Conservation (phyloP, 2,113 vertebrate species). For the Protobothrops flavoviridis region DNA sequence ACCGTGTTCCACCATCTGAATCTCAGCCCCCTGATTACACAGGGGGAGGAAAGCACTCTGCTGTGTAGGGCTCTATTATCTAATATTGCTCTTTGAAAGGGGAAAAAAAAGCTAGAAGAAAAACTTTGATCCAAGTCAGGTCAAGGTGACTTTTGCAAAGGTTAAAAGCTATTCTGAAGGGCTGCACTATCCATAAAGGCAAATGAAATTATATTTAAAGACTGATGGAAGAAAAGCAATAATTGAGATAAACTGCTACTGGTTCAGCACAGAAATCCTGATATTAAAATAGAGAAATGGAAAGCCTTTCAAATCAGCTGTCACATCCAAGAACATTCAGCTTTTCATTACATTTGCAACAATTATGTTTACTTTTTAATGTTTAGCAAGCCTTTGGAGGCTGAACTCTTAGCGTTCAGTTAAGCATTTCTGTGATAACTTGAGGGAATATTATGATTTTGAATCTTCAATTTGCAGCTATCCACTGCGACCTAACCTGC, state of each 20-base stretch:
- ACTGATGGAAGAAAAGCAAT: constrained; percentile 76
- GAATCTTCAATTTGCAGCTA: constrained; percentile 64
- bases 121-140: constrained; percentile 75
- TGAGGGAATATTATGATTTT: constrained; percentile 58
- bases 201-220: constrained; percentile 84
- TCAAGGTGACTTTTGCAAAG: constrained; percentile 79
- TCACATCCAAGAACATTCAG: constrained; percentile 62
- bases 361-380: constrained; percentile 68
- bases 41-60: constrained; percentile 47
- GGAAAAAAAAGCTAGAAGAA: constrained; percentile 56
- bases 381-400: constrained; percentile 57
- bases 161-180: constrained; percentile 85
- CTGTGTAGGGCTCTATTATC: constrained; percentile 69
- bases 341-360: constrained; percentile 67
- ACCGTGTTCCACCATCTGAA: constrained; percentile 47
- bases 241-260: constrained; percentile 78
- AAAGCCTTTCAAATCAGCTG: constrained; percentile 66
- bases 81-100: constrained; percentile 65
- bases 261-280: constrained; percentile 65
- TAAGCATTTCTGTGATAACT: constrained; percentile 68
- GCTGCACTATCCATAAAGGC: constrained; percentile 79
- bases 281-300: constrained; percentile 66
- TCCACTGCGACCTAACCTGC: constrained; percentile 69
- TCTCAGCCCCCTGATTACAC: constrained; percentile 39
- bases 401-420: constrained; percentile 58